Evolutionary conservation across 2,113 vertebrate genomes (phyloP).

Genomic region (Phalacrocorax aristotelis): DNA sequence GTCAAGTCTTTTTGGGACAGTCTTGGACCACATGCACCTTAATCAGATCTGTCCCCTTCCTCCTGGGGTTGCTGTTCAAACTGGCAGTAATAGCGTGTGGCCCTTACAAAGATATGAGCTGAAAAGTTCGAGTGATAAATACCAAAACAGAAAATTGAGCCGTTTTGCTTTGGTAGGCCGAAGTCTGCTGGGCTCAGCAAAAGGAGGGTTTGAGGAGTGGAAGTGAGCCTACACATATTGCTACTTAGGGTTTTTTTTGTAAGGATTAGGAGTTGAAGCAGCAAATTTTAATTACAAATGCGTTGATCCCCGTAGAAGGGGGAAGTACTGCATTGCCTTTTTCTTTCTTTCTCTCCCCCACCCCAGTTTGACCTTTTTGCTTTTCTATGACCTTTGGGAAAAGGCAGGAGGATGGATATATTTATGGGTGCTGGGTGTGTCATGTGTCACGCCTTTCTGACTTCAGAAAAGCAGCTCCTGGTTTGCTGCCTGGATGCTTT

Average conservation of each 20-base stretch:
- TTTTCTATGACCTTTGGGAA: not conserved
- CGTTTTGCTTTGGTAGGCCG: not conserved
- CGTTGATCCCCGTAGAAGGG: not conserved
- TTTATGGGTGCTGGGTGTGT: not conserved
- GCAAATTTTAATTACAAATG: not conserved
- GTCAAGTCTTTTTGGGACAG: not conserved
- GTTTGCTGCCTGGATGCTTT: not conserved
- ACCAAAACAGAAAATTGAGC: not conserved
- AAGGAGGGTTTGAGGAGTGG: not conserved
- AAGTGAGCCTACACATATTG: not conserved
- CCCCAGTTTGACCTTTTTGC: not conserved
- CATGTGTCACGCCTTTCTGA: not conserved
- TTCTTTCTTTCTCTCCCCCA: not conserved
- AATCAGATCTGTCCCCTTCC: not conserved
- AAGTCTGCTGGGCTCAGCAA: not conserved
- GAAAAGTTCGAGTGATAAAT: not conserved
- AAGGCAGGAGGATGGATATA: not conserved
- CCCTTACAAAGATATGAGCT: not conserved
- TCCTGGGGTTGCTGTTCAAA: not conserved
- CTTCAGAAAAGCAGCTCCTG: not conserved
- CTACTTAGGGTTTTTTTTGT: not conserved
- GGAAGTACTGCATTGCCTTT: not conserved
- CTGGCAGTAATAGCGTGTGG: not conserved
- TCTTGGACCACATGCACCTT: not conserved
- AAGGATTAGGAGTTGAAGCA: not conserved